phyloP scores from a whole-genome alignment of 2,888 invertebrate species.

The Pristionchus arcanus region DNA sequence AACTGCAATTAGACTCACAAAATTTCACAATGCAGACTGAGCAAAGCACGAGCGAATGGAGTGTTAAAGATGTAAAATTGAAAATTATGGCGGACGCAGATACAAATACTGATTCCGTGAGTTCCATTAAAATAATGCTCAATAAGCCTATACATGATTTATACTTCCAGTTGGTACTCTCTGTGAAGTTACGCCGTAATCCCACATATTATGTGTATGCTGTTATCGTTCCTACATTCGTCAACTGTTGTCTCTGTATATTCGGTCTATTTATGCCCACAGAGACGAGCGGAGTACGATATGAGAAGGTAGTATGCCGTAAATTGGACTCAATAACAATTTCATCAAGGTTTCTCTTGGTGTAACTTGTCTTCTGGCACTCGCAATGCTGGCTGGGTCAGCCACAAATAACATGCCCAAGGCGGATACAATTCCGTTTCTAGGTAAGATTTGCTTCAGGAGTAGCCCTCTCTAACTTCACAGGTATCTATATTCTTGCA shows the following conservation, averaged over 20 bases:
- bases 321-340: no score
- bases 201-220: conserved; percentile 7
- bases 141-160: background rate
- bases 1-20: background rate
- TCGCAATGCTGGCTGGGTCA: conserved; percentile 5
- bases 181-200: background rate
- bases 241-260: conserved; percentile 40
- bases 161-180: background rate
- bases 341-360: conserved; percentile 42
- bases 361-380: conserved; percentile 47
- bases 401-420: conserved; percentile 51
- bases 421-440: conserved; percentile 22
- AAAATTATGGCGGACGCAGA: background rate
- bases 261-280: conserved; percentile 55
- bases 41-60: conserved; percentile 50
- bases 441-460: conserved; percentile 40
- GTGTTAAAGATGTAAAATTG: background rate
- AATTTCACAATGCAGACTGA: background rate
- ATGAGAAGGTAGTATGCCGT: conserved; percentile 29
- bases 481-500: conserved; percentile 50
- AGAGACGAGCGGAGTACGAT: conserved; percentile 26
- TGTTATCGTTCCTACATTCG: conserved; percentile 37
- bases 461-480: background rate
- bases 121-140: no score
- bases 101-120: background rate